A percentile compares a stretch with the other conserved stretches of the same genome.
Evolutionary conservation across 2,888 invertebrate genomes (phyloP).

Genomic region (Tillus elongatus): DNA sequence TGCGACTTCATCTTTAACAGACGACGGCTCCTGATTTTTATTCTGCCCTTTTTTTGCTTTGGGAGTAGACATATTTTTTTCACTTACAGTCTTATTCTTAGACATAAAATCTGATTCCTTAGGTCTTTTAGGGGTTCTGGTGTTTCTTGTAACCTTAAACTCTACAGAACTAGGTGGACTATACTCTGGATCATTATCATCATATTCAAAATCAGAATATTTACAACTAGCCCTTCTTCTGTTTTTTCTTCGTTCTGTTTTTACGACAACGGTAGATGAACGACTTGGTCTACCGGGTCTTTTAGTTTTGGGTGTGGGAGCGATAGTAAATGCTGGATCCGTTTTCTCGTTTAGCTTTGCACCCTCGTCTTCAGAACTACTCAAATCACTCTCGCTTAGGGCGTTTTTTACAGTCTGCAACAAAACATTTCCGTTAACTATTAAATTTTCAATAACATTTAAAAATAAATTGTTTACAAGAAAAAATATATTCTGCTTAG

Average conservation of each 20-base stretch:
- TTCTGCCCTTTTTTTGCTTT: neutral
- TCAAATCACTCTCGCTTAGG: neutral
- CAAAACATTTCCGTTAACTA: neutral
- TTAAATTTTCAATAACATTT: no score
- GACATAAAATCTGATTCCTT: no score
- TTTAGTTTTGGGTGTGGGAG: neutral
- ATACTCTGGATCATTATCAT: no score
- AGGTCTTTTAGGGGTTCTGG: neutral
- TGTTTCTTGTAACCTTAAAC: no score
- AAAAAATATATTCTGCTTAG: no score
- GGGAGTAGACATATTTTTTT: neutral
- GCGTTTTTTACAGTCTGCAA: neutral
- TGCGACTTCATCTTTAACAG: neutral
- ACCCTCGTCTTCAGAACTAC: conserved; percentile 1
- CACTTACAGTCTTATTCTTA: neutral
- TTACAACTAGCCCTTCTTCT: neutral
- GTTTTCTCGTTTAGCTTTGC: neutral
- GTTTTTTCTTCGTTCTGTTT: neutral
- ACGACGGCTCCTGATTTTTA: neutral
- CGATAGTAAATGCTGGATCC: neutral
- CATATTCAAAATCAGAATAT: no score
- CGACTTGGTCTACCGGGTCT: no score
- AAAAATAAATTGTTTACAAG: no score
- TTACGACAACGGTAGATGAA: neutral
- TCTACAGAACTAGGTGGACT: no score